Conservation (phyloP, 2,113 vertebrate genomes). For the Pangasianodon hypophthalmus region DNA sequence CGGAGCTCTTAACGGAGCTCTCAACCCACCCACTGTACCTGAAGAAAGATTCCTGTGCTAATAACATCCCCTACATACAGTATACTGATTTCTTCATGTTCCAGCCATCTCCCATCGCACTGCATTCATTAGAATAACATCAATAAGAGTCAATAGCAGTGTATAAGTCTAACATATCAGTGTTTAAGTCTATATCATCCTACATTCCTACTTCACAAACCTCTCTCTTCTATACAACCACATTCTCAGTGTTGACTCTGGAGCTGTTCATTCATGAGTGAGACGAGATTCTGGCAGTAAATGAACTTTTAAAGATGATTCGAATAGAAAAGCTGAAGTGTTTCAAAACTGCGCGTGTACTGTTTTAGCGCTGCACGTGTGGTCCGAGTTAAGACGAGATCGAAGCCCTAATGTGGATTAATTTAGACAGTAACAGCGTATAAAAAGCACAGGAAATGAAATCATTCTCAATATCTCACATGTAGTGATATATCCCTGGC, state of each 20-base stretch:
- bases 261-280: conserved; percentile 33
- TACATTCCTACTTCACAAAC: conserved; percentile 37
- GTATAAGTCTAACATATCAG: conserved; percentile 27
- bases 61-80: conserved; percentile 44
- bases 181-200: conserved; percentile 44
- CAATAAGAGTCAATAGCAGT: conserved; percentile 26
- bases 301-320: conserved; percentile 30
- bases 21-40: conserved; percentile 45
- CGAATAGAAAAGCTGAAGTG: conserved; percentile 49
- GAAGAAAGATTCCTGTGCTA: conserved; percentile 58
- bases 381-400: conserved; percentile 6
- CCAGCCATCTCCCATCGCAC: conserved; percentile 29
- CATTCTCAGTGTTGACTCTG: conserved; percentile 37
- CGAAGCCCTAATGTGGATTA: conserved; percentile 44
- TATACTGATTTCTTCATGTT: conserved; percentile 29
- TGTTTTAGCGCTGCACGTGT: background rate
- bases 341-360: conserved; percentile 27
- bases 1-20: background rate
- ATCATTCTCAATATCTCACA: background rate
- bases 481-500: background rate
- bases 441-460: conserved; percentile 45
- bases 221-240: conserved; percentile 43
- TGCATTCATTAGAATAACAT: conserved; percentile 39
- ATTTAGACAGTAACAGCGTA: conserved; percentile 46
- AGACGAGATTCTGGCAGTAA: conserved; percentile 29